Conservation (phyloP, 2,888 invertebrate genomes). For the Drosophila infuscata region DNA sequence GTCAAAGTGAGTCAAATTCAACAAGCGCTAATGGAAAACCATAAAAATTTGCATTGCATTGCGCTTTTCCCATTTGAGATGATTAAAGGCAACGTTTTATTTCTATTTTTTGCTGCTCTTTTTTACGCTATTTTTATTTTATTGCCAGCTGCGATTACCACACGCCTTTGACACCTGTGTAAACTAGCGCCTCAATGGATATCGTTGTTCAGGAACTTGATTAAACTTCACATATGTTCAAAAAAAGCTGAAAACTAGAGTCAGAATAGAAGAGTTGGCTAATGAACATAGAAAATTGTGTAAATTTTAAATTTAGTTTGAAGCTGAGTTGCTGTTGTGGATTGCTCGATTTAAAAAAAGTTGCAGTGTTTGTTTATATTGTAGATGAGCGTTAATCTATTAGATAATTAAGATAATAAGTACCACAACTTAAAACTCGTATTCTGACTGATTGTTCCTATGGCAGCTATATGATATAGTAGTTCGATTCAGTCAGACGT, state of each 20-base stretch:
- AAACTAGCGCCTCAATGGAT: slow-evolving; percentile 40
- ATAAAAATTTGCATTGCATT: slow-evolving; percentile 65
- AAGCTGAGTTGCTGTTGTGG: background rate
- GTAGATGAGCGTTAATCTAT: no score
- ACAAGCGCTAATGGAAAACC: slow-evolving; percentile 57
- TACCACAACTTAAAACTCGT: no score
- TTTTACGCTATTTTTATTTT: slow-evolving; percentile 29
- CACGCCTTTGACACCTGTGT: slow-evolving; percentile 58
- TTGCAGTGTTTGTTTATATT: no score
- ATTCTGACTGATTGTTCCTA: no score
- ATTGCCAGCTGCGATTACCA: slow-evolving; percentile 52
- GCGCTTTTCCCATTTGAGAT: slow-evolving; percentile 52
- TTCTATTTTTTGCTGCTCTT: background rate
- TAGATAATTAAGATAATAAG: background rate
- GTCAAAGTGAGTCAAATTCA: slow-evolving; percentile 61
- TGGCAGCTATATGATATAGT: background rate
- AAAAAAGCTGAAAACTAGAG: background rate
- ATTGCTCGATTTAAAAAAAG: background rate
- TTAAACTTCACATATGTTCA: slow-evolving; percentile 19
- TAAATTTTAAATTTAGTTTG: background rate
- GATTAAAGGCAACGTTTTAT: slow-evolving; percentile 45
- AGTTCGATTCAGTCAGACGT: no score
- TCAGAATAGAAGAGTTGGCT: background rate
- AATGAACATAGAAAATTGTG: background rate
- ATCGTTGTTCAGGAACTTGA: slow-evolving; percentile 12